Base-by-base conservation (phyloP, 2,113 vertebrate species). In the Varanus komodoensis region DNA sequence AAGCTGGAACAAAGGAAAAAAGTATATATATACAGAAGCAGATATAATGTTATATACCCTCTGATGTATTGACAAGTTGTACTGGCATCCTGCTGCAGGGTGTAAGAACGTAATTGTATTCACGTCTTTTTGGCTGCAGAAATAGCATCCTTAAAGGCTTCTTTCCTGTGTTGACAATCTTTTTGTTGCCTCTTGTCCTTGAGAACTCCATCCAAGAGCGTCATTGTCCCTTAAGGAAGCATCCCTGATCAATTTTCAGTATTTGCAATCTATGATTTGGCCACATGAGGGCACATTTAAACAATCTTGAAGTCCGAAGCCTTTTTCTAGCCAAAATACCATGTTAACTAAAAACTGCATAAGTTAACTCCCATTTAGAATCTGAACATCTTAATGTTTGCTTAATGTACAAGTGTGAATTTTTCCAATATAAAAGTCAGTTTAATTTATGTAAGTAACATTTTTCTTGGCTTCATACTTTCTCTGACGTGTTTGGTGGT, bases 241-340 rank as follows among this genome's bases (percentile, higher is more conserved):
- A 32, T 14, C 7, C 48, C 32, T 34, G 11, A 69, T 50, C 19
- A 27, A 57, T 74, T 74, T 57, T 34, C 68, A 83, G 29, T 68
- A 68, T 5, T 21, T 68, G 57, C 61, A 89, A 29, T 34, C 61
- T 48, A 84, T 68, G 21, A 77, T 52, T 68, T 52, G 57, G 29
- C 88, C 88, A 89, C 73, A 50, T 23, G 82, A 61, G 82, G 73
- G 88, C 73, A 84, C 21, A 84, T 78, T 67, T 52, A 34, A 78
- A 52, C 61, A 78, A 78, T 21, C 73, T 89, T 89, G 77, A 89
- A 89, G 19, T 34, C 38, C 9, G 4, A 89, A 75, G 6, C 57
- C 48, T 84, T 71, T 77, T 52, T 73, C 52, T 64, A 23, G 75
- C n/a, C n/a, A 21, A 3, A 57, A 73, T 75, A 67, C 82, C 48